Conservation (phyloP, 2,888 invertebrate species). For the Endomychus coccineus region DNA sequence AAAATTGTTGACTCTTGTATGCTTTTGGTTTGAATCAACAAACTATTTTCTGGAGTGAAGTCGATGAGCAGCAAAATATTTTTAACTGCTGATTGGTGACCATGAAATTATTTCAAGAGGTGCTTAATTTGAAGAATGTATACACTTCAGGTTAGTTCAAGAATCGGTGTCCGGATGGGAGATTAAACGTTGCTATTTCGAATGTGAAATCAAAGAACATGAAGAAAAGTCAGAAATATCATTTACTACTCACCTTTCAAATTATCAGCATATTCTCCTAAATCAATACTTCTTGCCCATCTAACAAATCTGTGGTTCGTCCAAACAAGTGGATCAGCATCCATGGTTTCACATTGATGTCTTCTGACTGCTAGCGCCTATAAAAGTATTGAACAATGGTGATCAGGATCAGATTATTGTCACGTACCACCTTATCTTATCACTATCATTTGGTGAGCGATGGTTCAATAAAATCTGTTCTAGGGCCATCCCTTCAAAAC, state of each 20-base stretch:
- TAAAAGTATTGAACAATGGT: no score
- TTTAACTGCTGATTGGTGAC: no score
- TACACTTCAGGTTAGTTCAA: neutral
- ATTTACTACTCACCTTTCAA: slow-evolving; percentile 62
- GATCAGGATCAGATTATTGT: no score
- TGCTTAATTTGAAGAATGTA: neutral
- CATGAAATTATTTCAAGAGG: no score
- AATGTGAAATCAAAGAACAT: neutral
- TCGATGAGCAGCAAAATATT: no score
- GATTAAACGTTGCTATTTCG: neutral
- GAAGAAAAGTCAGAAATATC: slow-evolving; percentile 1
- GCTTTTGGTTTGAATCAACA: no score
- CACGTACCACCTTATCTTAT: no score
- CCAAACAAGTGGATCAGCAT: slow-evolving; percentile 92
- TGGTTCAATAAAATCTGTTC: no score
- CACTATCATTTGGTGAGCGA: no score
- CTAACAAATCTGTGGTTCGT: slow-evolving; percentile 90
- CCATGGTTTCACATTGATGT: slow-evolving; percentile 79
- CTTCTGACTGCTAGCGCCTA: slow-evolving; percentile 82
- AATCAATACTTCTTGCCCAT: slow-evolving; percentile 90
- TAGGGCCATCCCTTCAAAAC: no score
- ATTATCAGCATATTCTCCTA: slow-evolving; percentile 89
- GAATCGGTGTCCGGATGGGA: neutral
- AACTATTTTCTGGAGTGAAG: no score
- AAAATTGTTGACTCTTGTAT: no score